Evolutionary conservation across 2,113 vertebrate genomes (phyloP).

Genomic region (Psophia crepitans): DNA sequence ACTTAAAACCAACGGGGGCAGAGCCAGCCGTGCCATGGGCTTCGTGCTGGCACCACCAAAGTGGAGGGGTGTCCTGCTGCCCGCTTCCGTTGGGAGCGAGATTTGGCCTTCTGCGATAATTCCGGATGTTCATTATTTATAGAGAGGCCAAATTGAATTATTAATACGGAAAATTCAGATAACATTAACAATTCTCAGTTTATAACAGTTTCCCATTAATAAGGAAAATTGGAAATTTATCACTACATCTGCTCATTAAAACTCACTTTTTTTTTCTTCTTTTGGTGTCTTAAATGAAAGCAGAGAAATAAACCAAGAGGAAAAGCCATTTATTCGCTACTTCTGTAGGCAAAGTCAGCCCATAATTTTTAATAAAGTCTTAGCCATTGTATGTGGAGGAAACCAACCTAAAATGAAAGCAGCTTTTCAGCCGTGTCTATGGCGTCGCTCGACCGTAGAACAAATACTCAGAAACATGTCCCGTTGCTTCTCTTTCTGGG

Average conservation of each 20-base stretch:
- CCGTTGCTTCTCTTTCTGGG: neutral
- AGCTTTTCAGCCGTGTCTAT: neutral
- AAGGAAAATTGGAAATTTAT: slow-evolving; percentile 73
- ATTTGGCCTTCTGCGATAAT: neutral
- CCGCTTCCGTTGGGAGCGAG: neutral
- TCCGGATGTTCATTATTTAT: slow-evolving; percentile 46
- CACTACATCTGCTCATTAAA: slow-evolving; percentile 67
- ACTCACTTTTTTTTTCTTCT: neutral
- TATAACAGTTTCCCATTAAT: slow-evolving; percentile 60
- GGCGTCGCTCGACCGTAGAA: neutral
- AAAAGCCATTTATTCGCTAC: slow-evolving; percentile 13
- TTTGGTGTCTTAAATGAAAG: slow-evolving; percentile 52
- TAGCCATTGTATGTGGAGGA: neutral
- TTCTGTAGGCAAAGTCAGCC: slow-evolving; percentile 1
- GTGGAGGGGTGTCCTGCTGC: neutral
- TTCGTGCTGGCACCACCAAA: neutral
- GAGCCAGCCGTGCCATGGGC: fast-evolving
- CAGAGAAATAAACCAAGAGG: slow-evolving; percentile 12
- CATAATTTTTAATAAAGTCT: slow-evolving; percentile 48
- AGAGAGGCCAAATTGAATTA: slow-evolving; percentile 60
- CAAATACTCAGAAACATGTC: neutral
- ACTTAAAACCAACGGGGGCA: neutral
- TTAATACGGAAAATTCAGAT: slow-evolving; percentile 59
- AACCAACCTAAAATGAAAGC: neutral
- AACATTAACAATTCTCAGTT: slow-evolving; percentile 49